Evolutionary conservation across 2,888 invertebrate species (phyloP).

Genomic region (Augiades crinisus): DNA sequence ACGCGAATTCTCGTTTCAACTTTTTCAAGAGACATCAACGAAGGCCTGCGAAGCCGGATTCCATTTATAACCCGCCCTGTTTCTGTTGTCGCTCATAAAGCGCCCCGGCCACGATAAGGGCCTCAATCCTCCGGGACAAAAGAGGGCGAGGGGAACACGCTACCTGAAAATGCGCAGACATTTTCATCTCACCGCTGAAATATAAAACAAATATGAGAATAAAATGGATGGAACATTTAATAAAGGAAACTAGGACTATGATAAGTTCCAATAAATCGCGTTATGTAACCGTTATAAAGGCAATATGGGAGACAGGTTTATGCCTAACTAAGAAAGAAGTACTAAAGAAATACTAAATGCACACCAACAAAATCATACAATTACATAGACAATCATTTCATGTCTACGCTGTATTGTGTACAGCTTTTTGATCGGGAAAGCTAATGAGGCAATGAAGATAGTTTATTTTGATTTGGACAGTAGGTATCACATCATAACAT

Average conservation of each 20-base stretch:
- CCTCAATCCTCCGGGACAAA: conserved; percentile 39
- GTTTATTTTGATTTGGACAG: no score
- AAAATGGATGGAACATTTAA: conserved; percentile 2
- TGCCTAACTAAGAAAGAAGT: no score
- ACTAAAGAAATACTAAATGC: no score
- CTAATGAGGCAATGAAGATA: no score
- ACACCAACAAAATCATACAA: no score
- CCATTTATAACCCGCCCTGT: conserved; percentile 49
- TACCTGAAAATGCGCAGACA: conserved; percentile 18
- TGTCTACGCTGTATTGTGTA: no score
- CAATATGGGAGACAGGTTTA: no score
- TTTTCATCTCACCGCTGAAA: conserved; percentile 14
- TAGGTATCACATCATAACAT: no score
- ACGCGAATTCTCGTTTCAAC: not conserved
- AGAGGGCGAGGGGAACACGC: conserved; percentile 18
- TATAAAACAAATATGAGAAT: conserved; percentile 14
- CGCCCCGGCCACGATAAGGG: conserved; percentile 50
- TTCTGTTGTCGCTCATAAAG: conserved; percentile 59
- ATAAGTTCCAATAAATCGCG: no score
- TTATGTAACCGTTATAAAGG: no score
- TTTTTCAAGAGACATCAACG: not conserved
- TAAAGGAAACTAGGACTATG: not conserved
- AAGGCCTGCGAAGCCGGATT: conserved; percentile 50
- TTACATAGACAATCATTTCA: no score
- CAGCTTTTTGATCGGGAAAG: no score